Percentiles rank a stretch among this genome's conserved stretches.
Conservation (phyloP, 2,113 vertebrate genomes). For the Tetrax tetrax region DNA sequence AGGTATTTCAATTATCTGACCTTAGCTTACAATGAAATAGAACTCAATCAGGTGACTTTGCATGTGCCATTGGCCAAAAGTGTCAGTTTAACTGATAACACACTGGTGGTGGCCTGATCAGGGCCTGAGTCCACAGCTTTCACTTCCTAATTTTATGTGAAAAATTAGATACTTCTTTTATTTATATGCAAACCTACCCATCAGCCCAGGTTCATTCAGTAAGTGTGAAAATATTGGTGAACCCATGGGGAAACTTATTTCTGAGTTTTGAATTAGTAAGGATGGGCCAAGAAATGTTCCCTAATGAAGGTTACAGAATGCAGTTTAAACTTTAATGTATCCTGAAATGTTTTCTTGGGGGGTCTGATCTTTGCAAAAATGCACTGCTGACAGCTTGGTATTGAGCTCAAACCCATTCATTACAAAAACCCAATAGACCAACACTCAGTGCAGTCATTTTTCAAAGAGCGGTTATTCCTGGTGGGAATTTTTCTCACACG, state of each 20-base stretch:
- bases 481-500: neutral
- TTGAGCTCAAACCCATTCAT: neutral
- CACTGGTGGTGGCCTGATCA: neutral
- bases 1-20: neutral
- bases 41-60: neutral
- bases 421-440: neutral
- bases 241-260: neutral
- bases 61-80: neutral
- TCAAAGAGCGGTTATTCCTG: neutral
- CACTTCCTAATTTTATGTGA: neutral
- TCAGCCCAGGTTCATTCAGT: neutral
- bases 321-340: neutral
- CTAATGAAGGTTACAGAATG: neutral
- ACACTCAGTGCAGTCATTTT: rapidly evolving
- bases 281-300: neutral
- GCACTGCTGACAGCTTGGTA: neutral
- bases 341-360: neutral
- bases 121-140: neutral
- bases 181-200: neutral
- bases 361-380: neutral
- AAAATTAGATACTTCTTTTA: neutral
- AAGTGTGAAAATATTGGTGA: neutral
- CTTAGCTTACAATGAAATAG: neutral
- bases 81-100: neutral
- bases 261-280: neutral